phyloP scores from a whole-genome alignment of 2,113 vertebrate genomes.

The Sphyrna mokarran region DNA sequence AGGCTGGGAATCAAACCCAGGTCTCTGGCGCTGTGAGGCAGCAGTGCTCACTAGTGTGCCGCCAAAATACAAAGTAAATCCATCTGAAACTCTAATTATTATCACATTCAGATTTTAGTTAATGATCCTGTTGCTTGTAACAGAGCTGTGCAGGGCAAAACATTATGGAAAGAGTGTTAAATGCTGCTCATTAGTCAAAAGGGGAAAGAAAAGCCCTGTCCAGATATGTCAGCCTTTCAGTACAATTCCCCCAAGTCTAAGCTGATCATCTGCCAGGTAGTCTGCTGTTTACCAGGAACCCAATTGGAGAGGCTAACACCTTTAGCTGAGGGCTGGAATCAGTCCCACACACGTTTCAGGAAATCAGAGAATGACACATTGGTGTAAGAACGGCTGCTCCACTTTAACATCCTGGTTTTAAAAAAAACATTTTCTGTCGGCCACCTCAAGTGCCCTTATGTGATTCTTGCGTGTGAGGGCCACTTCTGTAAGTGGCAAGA shows the following conservation, averaged over 20 bases:
- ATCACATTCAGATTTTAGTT: not conserved
- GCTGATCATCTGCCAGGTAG: not conserved
- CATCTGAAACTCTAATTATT: not conserved
- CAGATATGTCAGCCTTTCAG: not conserved
- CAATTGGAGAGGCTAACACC: not conserved
- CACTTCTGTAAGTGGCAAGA: conserved; percentile 6
- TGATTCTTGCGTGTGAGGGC: not conserved
- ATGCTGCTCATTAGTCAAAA: not conserved
- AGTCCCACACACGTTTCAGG: not conserved
- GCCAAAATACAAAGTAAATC: not conserved
- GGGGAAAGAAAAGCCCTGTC: not conserved
- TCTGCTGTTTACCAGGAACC: conserved; percentile 23
- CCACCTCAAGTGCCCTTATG: not conserved
- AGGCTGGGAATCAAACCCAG: too few species aligned
- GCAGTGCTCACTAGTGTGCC: too few species aligned
- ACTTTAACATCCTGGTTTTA: conserved; percentile 19
- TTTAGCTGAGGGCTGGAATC: not conserved
- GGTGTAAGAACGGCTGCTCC: not conserved
- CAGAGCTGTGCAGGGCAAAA: not conserved
- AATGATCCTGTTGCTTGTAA: not conserved
- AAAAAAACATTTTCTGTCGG: not conserved
- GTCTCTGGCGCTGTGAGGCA: too few species aligned
- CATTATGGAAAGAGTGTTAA: not conserved
- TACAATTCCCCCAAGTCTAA: not conserved
- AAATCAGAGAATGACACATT: conserved; percentile 9